Evolutionary conservation across 2,888 invertebrate genomes (phyloP).

Genomic region (Unio pictorum): DNA sequence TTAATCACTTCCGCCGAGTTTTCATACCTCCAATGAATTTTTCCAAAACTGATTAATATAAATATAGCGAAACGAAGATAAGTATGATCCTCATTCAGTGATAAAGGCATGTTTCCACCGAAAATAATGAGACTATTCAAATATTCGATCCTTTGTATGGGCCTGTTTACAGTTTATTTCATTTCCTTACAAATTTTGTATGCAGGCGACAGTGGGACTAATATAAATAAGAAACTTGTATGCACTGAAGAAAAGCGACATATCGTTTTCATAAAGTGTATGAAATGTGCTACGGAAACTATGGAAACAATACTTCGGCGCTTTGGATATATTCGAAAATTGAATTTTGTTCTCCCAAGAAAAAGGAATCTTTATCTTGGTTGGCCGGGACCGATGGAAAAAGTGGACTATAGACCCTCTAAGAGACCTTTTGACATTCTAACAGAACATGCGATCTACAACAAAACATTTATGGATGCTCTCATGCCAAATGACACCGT

Average conservation of each 20-base stretch:
- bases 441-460: constrained; percentile 66
- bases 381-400: constrained; percentile 65
- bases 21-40: too few relatives aligned
- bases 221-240: too few relatives aligned
- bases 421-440: constrained; percentile 59
- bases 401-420: constrained; percentile 52
- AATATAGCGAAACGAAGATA: too few relatives aligned
- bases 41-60: too few relatives aligned
- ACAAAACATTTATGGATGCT: constrained; percentile 42
- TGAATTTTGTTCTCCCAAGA: constrained; percentile 63
- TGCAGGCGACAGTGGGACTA: too few relatives aligned
- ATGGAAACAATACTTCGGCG: constrained; percentile 61
- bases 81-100: too few relatives aligned
- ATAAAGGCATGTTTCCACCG: too few relatives aligned
- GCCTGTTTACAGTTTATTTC: too few relatives aligned
- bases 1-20: too few relatives aligned
- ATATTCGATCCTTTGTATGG: too few relatives aligned
- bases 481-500: constrained; percentile 61
- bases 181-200: too few relatives aligned
- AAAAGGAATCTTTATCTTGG: constrained; percentile 60
- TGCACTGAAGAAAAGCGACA: constrained; percentile 37
- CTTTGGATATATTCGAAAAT: constrained; percentile 56
- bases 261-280: constrained; percentile 67
- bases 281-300: constrained; percentile 69
- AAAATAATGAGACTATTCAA: too few relatives aligned